Evolutionary conservation across 92 coral and sea anemone species (phyloP).

Genomic region (Pocillopora grandis): DNA sequence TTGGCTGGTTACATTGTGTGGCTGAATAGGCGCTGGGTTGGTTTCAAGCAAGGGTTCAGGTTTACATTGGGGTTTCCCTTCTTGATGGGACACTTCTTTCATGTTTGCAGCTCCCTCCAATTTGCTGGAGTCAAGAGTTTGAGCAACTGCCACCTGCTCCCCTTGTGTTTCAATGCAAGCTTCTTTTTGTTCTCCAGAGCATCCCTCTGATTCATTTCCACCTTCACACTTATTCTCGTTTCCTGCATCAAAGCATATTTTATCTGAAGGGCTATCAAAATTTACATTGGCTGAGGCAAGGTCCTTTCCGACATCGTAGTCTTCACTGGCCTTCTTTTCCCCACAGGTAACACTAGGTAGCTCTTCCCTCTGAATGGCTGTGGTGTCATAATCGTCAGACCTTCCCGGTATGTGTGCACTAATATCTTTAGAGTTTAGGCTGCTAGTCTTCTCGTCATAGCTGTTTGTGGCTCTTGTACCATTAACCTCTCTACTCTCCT

Average conservation of each 20-base stretch:
- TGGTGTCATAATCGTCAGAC: neutral
- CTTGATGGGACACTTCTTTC: slow-evolving; percentile 1
- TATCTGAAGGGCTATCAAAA: neutral
- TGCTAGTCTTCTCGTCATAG: neutral
- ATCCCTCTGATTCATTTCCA: neutral
- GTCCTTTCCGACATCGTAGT: neutral
- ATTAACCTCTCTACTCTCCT: neutral
- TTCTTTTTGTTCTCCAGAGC: neutral
- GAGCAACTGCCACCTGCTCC: neutral
- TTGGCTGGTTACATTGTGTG: slow-evolving; percentile 42
- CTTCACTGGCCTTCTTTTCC: neutral
- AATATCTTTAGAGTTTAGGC: neutral
- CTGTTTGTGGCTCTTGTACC: neutral
- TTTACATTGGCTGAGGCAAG: neutral
- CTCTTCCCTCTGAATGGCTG: neutral
- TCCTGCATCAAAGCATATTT: neutral
- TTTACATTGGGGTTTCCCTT: neutral
- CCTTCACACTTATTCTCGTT: neutral
- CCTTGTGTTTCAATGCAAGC: neutral
- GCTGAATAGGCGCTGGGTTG: slow-evolving; percentile 23
- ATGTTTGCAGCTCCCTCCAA: slow-evolving; percentile 1
- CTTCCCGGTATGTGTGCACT: neutral
- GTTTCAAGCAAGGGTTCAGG: slow-evolving; percentile 10
- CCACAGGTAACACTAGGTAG: slow-evolving; percentile 11
- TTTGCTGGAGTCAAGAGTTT: neutral